Evolutionary conservation across 2,797 vertebrate genomes (phyloP).

Genomic region (Scomberomorus guttatus): DNA sequence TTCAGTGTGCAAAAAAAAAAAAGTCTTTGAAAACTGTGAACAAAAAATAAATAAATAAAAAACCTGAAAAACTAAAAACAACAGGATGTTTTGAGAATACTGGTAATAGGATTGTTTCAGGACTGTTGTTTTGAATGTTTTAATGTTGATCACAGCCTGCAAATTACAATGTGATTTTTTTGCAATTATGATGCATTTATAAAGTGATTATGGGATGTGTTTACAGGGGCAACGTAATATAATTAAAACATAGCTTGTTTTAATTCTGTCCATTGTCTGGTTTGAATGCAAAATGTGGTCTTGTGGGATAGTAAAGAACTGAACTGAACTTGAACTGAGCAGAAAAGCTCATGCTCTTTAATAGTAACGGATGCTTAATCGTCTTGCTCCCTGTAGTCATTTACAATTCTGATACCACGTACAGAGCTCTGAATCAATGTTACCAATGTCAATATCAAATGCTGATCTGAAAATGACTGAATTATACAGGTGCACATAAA

Average conservation of each 20-base stretch:
- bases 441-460: slow-evolving; percentile 8
- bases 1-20: slow-evolving; percentile 1
- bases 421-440: slow-evolving; percentile 14
- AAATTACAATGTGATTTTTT: slow-evolving; percentile 41
- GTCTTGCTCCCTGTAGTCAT: slow-evolving; percentile 8
- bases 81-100: slow-evolving; percentile 6
- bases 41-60: not conserved
- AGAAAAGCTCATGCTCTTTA: slow-evolving; percentile 5
- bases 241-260: not conserved
- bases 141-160: not conserved
- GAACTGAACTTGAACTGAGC: not conserved
- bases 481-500: slow-evolving; percentile 6
- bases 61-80: not conserved
- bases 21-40: not conserved
- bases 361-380: not conserved
- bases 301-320: not conserved
- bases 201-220: slow-evolving; percentile 13
- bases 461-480: slow-evolving; percentile 9
- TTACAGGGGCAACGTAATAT: not conserved
- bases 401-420: slow-evolving; percentile 2
- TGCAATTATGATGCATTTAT: slow-evolving; percentile 29
- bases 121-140: slow-evolving; percentile 21
- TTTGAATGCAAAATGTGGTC: not conserved
- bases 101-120: slow-evolving; percentile 15
- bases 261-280: not conserved